phyloP scores from a whole-genome alignment of 2,797 vertebrate species.

The Notolepis coatsorum region DNA sequence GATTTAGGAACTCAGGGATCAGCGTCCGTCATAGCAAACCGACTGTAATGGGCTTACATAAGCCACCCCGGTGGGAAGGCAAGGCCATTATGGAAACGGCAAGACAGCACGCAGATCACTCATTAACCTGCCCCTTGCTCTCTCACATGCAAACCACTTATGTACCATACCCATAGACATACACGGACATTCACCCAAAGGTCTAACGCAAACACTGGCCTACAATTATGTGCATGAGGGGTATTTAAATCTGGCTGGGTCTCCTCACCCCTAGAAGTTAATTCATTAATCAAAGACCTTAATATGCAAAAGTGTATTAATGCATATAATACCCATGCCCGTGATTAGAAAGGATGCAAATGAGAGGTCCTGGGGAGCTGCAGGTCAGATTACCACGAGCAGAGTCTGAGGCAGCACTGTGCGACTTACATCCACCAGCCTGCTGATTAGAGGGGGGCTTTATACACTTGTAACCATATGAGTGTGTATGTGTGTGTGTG shows the following conservation, averaged over 20 bases:
- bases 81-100: constrained; percentile 33
- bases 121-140: background rate
- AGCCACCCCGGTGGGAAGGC: constrained; percentile 47
- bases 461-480: background rate
- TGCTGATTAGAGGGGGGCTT: constrained; percentile 20
- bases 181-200: background rate
- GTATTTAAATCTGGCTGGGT: constrained; percentile 7
- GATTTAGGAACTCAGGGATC: constrained; percentile 41
- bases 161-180: background rate
- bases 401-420: constrained; percentile 32
- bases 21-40: constrained; percentile 22
- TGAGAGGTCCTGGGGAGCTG: constrained; percentile 47
- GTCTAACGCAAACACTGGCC: background rate
- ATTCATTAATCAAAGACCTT: constrained; percentile 47
- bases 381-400: constrained; percentile 52
- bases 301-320: constrained; percentile 38
- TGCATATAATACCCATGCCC: constrained; percentile 17
- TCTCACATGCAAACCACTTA: constrained; percentile 7
- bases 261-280: constrained; percentile 11
- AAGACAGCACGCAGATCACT: constrained; percentile 22
- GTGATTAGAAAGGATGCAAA: constrained; percentile 49
- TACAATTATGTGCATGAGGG: background rate
- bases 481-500: too few species aligned
- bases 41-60: constrained; percentile 55
- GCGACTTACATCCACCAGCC: background rate